These are phyloP conservation scores for Ornithoptera alexandrae DNA, from an alignment of 2,888 invertebrate genomes.

Conservation along the genomic window DNA sequence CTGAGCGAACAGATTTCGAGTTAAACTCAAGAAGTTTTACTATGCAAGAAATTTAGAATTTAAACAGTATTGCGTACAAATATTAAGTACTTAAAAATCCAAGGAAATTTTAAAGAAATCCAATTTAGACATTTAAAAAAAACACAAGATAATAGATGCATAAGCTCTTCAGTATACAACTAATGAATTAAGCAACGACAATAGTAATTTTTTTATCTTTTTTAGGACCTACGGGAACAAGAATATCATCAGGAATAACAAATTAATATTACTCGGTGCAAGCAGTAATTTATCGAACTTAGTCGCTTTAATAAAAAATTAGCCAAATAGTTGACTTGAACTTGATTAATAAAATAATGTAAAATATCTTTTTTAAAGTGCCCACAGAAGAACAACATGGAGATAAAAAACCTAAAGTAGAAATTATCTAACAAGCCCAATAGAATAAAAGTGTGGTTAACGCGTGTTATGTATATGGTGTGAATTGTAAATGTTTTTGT, in stretches of 20 bases:
- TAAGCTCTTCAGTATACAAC: too few relatives aligned
- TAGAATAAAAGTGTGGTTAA: conserved; percentile 14
- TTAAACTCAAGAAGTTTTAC: too few relatives aligned
- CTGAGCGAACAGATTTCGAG: too few relatives aligned
- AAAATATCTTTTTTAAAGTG: neutral
- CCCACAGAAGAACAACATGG: neutral
- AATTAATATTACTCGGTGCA: neutral
- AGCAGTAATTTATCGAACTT: neutral
- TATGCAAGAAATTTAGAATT: too few relatives aligned
- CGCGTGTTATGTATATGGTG: conserved; percentile 28
- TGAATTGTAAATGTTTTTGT: conserved; percentile 20
- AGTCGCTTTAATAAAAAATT: conserved; percentile 7
- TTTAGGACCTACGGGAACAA: neutral
- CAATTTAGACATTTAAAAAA: too few relatives aligned
- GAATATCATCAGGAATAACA: neutral
- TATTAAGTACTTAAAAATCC: too few relatives aligned
- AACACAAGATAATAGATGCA: too few relatives aligned
- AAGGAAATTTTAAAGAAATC: too few relatives aligned
- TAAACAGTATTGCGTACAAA: too few relatives aligned
- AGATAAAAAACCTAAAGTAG: neutral
- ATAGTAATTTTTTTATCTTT: neutral
- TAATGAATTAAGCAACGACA: too few relatives aligned
- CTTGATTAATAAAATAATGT: conserved; percentile 23
- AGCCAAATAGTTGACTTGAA: conserved; percentile 16
- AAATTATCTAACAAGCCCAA: conserved; percentile 6